These are phyloP conservation scores for Misgurnus mizolepis DNA, from an alignment of 2,113 vertebrate genomes.

Conservation along the genomic window DNA sequence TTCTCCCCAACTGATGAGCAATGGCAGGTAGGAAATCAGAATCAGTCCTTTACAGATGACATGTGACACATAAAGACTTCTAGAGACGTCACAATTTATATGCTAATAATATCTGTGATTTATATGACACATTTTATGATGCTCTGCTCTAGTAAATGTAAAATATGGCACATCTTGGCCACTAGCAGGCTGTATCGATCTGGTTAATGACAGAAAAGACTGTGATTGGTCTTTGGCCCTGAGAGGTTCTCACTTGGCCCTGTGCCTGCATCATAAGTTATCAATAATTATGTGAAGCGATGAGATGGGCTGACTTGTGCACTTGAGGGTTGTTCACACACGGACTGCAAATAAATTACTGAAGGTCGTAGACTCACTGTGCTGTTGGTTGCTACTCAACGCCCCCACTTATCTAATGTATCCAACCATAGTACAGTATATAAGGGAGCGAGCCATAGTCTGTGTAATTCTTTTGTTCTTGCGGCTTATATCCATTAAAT, in stretches of 20 bases:
- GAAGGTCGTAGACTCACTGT: too few relatives aligned
- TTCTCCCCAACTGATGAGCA: slow-evolving; percentile 93
- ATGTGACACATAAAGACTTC: not conserved
- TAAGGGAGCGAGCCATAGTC: too few relatives aligned
- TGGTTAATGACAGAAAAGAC: slow-evolving; percentile 2
- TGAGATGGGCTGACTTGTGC: not conserved
- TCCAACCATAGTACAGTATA: too few relatives aligned
- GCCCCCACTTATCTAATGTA: too few relatives aligned
- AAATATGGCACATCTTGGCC: slow-evolving; percentile 1
- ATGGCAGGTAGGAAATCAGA: slow-evolving; percentile 86
- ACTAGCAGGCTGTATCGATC: slow-evolving; percentile 17
- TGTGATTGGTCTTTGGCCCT: not conserved
- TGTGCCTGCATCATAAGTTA: not conserved
- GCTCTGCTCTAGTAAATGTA: not conserved
- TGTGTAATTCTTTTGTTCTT: too few relatives aligned
- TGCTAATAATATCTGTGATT: not conserved
- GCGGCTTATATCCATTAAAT: too few relatives aligned
- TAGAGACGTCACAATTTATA: not conserved
- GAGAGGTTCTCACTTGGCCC: not conserved
- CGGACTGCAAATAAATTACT: too few relatives aligned
- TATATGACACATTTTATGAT: not conserved
- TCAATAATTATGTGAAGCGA: not conserved
- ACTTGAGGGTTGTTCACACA: too few relatives aligned
- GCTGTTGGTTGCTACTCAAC: too few relatives aligned
- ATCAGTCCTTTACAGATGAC: not conserved